Evolutionary conservation across 2,888 invertebrate genomes (phyloP), one percentile per base, ranked within the genome.

Genomic region (Hirudinaria manillensis): DNA sequence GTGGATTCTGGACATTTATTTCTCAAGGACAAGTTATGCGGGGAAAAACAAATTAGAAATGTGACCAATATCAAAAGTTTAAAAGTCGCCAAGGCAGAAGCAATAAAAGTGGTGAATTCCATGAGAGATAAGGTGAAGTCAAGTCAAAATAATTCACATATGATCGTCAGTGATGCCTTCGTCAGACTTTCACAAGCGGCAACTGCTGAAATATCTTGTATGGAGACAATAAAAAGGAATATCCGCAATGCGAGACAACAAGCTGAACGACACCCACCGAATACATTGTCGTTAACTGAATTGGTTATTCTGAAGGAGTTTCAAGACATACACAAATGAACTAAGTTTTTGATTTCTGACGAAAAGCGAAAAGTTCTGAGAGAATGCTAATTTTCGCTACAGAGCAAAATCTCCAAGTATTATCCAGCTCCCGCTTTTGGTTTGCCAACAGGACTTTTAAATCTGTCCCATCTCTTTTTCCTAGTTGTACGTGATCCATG

Each of bases 1-100:
- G 61, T 61, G 24, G 6, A 61, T n/a, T 61, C 61, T 10, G 61
- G 61, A 61, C 61, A 61, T 61, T 61, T 61, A 16, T 61, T 16
- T 61, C 21, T 61, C 61, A 61, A 7, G 6, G 61, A 61, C 29
- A 29, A 10, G 29, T 13, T 7, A 27, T 27, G 24, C 24, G 29
- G 24, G 2, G 61, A 61, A 27, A 61, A 61, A 13, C 19, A n/a
- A 21, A 27, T 61, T 61, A n/a, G 61, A 61, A 61, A 61, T 61
- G 61, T 10, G 61, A 61, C 61, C 24, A 61, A 61, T 16, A 61
- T 61, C 61, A 61, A 61, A 24, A 29, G 24, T 61, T 3, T n/a
- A 61, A 29, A 10, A 21, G 61, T 19, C 61, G 61, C 68, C 13
- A 24, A 32, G 36, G 36, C 34, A 10, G 36, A 68, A 29, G 68